A percentile compares a stretch with the other conserved stretches of the same genome.
Evolutionary conservation across 2,113 vertebrate species (phyloP).

Genomic region (Syngnathoides biaculeatus): DNA sequence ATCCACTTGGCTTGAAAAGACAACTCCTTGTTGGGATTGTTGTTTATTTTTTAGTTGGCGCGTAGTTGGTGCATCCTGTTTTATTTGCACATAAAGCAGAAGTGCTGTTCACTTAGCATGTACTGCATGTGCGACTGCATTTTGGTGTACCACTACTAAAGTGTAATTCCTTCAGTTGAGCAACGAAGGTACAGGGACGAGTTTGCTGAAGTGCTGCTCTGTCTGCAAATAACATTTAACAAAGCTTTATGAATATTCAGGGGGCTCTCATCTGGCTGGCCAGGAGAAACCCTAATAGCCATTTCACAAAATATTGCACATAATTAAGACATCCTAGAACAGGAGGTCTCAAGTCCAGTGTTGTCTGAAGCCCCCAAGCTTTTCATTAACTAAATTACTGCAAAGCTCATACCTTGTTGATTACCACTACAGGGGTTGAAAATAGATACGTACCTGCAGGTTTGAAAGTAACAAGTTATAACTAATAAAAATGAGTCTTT

Average conservation of each 20-base stretch:
- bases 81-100: conserved; percentile 24
- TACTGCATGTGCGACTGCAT: conserved; percentile 1
- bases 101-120: conserved; percentile 21
- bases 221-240: conserved; percentile 69
- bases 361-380: conserved; percentile 68
- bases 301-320: conserved; percentile 64
- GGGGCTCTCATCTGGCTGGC: conserved; percentile 34
- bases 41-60: conserved; percentile 22
- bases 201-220: conserved; percentile 45
- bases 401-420: conserved; percentile 67
- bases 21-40: conserved; percentile 41
- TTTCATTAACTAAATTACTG: conserved; percentile 77
- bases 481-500: conserved; percentile 44
- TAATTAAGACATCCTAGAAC: conserved; percentile 72
- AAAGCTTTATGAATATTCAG: conserved; percentile 76
- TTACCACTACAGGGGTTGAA: conserved; percentile 69
- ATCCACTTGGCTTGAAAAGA: conserved; percentile 50
- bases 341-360: conserved; percentile 55
- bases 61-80: conserved; percentile 20
- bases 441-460: conserved; percentile 41
- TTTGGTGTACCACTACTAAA: conserved; percentile 14
- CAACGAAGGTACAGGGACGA: conserved; percentile 36
- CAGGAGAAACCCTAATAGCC: conserved; percentile 55
- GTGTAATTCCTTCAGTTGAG: conserved; percentile 30
- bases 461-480: conserved; percentile 30